Conservation (phyloP, 2,113 vertebrate genomes). For the Zosterops pallidus region DNA sequence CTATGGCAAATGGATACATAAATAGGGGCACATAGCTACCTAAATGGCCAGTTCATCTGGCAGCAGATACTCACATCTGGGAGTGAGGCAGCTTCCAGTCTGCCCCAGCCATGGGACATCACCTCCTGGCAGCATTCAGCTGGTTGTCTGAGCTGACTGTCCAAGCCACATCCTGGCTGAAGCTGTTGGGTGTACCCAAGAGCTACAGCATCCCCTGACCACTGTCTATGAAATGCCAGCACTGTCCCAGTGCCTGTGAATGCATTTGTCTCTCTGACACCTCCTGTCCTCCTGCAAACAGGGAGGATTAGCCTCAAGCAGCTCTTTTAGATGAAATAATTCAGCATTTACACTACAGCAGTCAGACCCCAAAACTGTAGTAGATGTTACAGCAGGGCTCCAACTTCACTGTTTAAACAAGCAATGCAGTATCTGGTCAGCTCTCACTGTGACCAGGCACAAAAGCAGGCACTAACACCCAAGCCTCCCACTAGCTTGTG, state of each 20-base stretch:
- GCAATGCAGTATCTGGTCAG: background rate
- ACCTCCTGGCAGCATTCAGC: background rate
- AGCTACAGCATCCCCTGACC: background rate
- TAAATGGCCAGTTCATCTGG: background rate
- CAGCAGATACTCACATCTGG: background rate
- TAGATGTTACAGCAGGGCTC: conserved; percentile 12
- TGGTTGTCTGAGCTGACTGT: background rate
- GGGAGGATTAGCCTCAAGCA: background rate
- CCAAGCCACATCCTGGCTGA: fast-evolving
- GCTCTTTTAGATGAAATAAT: background rate
- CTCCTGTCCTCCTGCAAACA: background rate
- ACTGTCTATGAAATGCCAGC: background rate
- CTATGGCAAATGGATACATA: background rate
- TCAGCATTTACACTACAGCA: background rate
- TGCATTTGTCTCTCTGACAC: background rate
- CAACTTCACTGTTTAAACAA: background rate
- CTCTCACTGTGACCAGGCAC: background rate
- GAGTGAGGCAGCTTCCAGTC: background rate
- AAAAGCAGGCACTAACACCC: background rate
- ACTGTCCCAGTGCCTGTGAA: background rate
- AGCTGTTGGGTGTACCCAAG: background rate
- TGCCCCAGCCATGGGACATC: background rate
- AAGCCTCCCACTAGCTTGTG: background rate
- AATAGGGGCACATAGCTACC: background rate
- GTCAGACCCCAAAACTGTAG: background rate